These are phyloP conservation scores for Mystacornis crossleyi DNA, from an alignment of 2,113 vertebrate genomes.

Conservation along the genomic window DNA sequence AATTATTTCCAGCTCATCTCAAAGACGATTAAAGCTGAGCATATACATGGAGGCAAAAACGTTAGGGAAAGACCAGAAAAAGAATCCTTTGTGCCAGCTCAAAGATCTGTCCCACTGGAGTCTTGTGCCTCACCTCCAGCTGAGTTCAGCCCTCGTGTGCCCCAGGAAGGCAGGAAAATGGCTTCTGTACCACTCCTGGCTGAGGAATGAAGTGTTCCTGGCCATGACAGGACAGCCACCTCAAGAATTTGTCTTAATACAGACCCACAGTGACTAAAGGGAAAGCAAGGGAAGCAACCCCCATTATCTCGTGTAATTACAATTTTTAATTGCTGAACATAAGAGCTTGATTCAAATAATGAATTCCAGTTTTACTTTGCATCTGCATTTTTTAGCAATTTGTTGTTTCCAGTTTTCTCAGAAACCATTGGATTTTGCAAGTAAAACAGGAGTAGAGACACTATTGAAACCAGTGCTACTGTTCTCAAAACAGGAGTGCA, in stretches of 20 bases:
- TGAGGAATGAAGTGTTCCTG: background rate
- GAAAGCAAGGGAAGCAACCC: background rate
- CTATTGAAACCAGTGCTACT: background rate
- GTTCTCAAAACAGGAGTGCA: background rate
- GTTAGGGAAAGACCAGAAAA: background rate
- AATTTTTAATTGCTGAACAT: background rate
- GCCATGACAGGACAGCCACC: background rate
- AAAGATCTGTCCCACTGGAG: background rate
- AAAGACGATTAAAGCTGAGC: background rate
- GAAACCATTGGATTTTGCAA: background rate
- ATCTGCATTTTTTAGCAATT: background rate
- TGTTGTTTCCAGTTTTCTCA: background rate
- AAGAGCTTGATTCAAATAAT: background rate
- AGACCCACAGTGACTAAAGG: background rate
- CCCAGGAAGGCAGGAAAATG: background rate
- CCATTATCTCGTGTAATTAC: background rate
- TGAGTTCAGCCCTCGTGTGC: background rate
- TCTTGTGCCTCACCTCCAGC: background rate
- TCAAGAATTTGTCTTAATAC: background rate
- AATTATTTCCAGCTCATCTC: background rate
- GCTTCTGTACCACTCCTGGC: background rate
- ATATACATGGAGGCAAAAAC: background rate
- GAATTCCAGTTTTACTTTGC: background rate
- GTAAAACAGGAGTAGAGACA: background rate
- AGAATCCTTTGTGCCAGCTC: background rate